Percentiles rank a stretch among this genome's conserved stretches.
phyloP scores from a whole-genome alignment of 2,113 vertebrate species.

The Muscicapa adusta region DNA sequence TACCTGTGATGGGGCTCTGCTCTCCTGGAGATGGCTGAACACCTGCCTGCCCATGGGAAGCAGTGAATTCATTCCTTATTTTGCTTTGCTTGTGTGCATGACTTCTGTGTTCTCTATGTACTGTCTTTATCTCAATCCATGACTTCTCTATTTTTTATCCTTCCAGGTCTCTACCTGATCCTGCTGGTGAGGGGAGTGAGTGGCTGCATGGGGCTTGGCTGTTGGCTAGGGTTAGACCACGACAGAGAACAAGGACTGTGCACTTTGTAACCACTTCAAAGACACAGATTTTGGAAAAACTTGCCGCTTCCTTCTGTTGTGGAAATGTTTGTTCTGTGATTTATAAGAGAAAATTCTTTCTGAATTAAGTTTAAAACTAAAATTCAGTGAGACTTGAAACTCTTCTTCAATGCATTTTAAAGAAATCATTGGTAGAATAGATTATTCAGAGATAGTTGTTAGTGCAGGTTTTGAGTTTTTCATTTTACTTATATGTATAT shows the following conservation, averaged over 20 bases:
- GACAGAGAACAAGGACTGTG: neutral
- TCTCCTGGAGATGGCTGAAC: neutral
- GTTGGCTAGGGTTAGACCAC: neutral
- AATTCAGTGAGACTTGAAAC: neutral
- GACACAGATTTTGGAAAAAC: neutral
- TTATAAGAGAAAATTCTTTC: neutral
- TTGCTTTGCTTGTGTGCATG: neutral
- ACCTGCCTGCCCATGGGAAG: neutral
- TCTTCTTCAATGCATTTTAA: neutral
- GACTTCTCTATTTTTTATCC: neutral
- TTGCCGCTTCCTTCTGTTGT: neutral
- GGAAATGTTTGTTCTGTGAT: neutral
- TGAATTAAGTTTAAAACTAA: neutral
- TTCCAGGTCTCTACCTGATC: neutral
- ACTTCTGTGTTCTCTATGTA: neutral
- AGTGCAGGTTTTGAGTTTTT: neutral
- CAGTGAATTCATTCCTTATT: neutral
- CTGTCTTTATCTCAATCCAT: neutral
- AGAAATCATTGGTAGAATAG: neutral
- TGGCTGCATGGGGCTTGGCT: neutral
- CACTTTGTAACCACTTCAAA: neutral
- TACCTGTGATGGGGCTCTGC: fast-evolving
- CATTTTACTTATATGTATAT: neutral
- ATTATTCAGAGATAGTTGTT: neutral
- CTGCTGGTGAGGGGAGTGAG: fast-evolving